Evolutionary conservation across 2,797 vertebrate species (phyloP).

Genomic region (Gymnodraco acuticeps): DNA sequence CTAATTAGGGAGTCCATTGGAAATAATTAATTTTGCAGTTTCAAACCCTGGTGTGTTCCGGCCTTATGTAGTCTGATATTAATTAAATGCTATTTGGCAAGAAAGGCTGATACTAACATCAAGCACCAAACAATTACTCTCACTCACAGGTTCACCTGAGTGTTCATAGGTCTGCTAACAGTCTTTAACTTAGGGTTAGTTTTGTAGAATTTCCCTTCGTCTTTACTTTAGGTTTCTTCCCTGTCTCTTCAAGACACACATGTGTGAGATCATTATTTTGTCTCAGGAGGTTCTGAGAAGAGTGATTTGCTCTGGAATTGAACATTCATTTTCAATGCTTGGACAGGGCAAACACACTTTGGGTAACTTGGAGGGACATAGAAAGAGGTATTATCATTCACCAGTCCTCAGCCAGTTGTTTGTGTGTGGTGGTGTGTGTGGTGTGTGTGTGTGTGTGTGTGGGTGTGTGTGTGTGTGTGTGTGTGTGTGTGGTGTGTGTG

Average conservation of each 20-base stretch:
- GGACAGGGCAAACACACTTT: conserved; percentile 70
- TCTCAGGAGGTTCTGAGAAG: conserved; percentile 43
- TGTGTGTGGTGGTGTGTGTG: conserved; percentile 15
- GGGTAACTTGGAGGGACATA: conserved; percentile 54
- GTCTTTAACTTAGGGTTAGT: neutral
- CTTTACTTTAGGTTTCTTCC: conserved; percentile 28
- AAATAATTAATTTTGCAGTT: neutral
- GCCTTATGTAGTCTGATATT: neutral
- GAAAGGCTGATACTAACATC: neutral
- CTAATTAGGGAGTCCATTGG: neutral
- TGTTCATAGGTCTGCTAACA: neutral
- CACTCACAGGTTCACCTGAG: neutral
- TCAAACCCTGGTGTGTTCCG: neutral
- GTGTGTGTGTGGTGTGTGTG: too few relatives aligned
- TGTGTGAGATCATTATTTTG: conserved; percentile 56
- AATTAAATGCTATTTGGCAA: neutral
- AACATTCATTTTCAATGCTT: conserved; percentile 71
- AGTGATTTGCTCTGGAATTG: conserved; percentile 68
- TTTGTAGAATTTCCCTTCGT: conserved; percentile 1
- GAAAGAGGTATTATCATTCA: conserved; percentile 64
- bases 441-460: too few relatives aligned
- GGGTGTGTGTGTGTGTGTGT: too few relatives aligned
- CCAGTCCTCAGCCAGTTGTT: conserved; percentile 60
- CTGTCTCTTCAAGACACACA: conserved; percentile 34
- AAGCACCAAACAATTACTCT: neutral